These are phyloP conservation scores for Octomys mimax DNA, from an alignment of 2,797 vertebrate genomes.

Conservation along the genomic window DNA sequence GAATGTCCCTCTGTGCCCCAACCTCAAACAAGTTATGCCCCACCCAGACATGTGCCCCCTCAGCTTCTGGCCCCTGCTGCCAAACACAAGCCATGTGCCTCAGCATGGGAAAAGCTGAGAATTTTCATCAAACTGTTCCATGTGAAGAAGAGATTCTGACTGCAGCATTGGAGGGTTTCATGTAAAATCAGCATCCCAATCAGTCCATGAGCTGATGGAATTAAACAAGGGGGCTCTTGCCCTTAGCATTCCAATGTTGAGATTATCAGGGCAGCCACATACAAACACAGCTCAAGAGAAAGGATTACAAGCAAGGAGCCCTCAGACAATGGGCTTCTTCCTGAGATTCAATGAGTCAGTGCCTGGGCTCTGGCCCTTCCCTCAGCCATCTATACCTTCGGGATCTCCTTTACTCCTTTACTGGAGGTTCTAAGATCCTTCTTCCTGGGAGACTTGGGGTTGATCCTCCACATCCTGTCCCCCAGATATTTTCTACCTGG, in stretches of 20 bases:
- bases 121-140: neutral
- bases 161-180: neutral
- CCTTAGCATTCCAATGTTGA: neutral
- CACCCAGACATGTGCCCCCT: neutral
- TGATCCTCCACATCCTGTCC: neutral
- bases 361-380: neutral
- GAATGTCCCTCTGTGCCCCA: neutral
- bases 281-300: neutral
- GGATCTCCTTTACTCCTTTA: neutral
- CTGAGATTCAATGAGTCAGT: fast-evolving
- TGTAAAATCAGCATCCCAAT: neutral
- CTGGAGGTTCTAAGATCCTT: neutral
- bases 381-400: too few relatives aligned
- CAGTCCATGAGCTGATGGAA: neutral
- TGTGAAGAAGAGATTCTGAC: constrained; percentile 46
- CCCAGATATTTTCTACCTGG: neutral
- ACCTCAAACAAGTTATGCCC: constrained; percentile 10
- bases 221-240: neutral
- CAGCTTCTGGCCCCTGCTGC: neutral
- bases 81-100: neutral
- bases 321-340: neutral
- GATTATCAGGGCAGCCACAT: too few relatives aligned
- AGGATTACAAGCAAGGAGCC: fast-evolving
- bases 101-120: neutral
- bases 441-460: neutral